Evolutionary conservation across 2,113 vertebrate genomes (phyloP).

Genomic region (Cettia cetti): DNA sequence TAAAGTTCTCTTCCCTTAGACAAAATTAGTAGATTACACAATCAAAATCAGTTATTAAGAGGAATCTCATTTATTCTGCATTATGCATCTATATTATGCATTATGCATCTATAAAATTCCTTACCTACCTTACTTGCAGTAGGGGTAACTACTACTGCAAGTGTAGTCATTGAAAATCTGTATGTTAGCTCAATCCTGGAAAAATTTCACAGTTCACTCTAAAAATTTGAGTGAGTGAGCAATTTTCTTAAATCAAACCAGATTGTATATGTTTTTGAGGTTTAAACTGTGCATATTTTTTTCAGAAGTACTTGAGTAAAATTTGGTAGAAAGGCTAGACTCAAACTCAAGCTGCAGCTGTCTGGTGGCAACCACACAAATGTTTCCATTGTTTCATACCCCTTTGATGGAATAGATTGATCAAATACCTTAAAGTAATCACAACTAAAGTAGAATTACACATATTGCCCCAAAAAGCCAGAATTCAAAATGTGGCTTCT

Average conservation of each 20-base stretch:
- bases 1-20: background rate
- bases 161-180: background rate
- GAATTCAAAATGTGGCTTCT: background rate
- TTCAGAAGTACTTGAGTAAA: background rate
- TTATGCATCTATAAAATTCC: background rate
- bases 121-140: background rate
- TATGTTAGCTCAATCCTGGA: background rate
- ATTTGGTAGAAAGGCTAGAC: background rate
- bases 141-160: background rate
- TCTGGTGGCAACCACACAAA: background rate
- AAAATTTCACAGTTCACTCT: background rate
- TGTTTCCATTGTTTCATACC: background rate
- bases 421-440: background rate
- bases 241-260: background rate
- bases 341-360: background rate
- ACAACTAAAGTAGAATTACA: background rate
- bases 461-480: background rate
- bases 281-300: background rate
- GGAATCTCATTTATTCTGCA: background rate
- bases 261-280: background rate
- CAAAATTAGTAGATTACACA: background rate
- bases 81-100: background rate
- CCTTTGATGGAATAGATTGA: background rate
- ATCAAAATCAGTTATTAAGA: background rate
- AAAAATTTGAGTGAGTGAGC: background rate